Conservation (phyloP, 2,113 vertebrate genomes). For the Terrapene triunguis region DNA sequence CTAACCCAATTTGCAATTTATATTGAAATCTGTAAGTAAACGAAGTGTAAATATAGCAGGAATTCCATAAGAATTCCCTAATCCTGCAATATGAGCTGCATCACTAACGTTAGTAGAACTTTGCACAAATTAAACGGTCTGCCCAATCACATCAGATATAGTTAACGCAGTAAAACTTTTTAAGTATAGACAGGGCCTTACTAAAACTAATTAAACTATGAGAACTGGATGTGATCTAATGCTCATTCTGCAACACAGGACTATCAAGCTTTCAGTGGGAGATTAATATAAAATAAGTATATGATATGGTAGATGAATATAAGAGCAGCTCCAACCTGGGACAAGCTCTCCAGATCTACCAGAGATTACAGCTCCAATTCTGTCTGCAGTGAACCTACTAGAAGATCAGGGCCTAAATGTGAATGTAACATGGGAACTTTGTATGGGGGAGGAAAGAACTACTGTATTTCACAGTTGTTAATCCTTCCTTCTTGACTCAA, state of each 20-base stretch:
- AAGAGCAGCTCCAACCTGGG: neutral
- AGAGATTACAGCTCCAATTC: accelerated
- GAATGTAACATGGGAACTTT: neutral
- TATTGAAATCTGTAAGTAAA: neutral
- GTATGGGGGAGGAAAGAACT: accelerated
- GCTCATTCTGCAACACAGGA: neutral
- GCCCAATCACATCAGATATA: neutral
- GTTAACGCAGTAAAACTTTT: neutral
- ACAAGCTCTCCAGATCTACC: neutral
- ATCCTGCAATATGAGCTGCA: neutral
- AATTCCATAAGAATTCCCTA: neutral
- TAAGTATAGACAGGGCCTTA: neutral
- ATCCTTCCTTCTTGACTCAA: neutral
- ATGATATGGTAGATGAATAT: neutral
- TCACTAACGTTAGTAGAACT: neutral
- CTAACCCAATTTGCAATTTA: neutral
- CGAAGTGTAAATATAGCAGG: accelerated
- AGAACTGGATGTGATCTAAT: neutral
- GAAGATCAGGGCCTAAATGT: neutral
- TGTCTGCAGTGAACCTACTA: neutral
- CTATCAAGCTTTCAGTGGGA: neutral
- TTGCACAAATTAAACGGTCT: neutral
- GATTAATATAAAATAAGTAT: neutral
- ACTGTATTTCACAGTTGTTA: neutral
- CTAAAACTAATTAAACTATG: neutral